Conservation (phyloP, 2,113 vertebrate species). For the Cebidichthys violaceus region DNA sequence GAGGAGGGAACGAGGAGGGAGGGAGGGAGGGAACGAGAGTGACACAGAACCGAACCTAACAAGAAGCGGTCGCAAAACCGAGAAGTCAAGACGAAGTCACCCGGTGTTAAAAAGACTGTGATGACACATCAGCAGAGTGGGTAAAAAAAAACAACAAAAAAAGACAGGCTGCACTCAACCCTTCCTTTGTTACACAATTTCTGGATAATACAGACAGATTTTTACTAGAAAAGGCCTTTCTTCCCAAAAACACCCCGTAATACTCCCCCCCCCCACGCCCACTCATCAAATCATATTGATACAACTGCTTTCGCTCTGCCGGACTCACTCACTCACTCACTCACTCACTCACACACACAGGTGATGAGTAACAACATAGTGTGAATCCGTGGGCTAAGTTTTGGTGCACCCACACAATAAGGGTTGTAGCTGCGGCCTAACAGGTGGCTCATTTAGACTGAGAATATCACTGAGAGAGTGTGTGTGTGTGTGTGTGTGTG, state of each 20-base stretch:
- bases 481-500: constrained; percentile 17
- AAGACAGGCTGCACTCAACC: neutral
- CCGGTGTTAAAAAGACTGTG: neutral
- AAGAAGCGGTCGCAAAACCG: constrained; percentile 43
- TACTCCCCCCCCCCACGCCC: neutral
- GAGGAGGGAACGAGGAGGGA: neutral
- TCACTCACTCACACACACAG: constrained; percentile 11
- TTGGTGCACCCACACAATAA: constrained; percentile 46
- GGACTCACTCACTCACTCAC: too few species aligned
- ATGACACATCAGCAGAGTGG: neutral
- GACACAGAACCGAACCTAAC: neutral
- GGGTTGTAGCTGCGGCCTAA: constrained; percentile 10
- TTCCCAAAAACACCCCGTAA: constrained; percentile 61
- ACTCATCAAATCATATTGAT: constrained; percentile 19
- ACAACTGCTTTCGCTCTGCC: neutral
- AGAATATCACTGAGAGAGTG: neutral
- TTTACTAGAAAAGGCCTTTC: constrained; percentile 54
- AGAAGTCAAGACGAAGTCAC: constrained; percentile 32
- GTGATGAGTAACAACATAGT: constrained; percentile 40
- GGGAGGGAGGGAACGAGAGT: neutral
- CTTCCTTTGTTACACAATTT: constrained; percentile 2
- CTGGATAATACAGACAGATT: neutral
- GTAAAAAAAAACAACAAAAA: neutral
- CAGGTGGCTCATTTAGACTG: constrained; percentile 19
- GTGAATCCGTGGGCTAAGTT: constrained; percentile 24